Evolutionary conservation across 2,113 vertebrate genomes (phyloP).

Genomic region (Corythoichthys haematopterus): DNA sequence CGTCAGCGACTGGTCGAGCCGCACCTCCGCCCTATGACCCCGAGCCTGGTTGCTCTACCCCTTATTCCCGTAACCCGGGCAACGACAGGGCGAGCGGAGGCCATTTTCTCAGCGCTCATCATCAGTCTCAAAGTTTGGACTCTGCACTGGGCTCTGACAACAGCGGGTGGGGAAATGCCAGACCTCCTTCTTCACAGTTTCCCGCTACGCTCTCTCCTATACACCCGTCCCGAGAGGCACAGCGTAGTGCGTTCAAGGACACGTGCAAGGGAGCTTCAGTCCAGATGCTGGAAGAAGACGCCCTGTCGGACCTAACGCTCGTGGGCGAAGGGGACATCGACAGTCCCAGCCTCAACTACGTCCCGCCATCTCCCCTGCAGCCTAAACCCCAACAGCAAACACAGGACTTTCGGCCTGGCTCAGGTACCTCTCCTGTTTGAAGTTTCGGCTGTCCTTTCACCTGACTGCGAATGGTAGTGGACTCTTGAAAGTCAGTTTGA

Average conservation of each 20-base stretch:
- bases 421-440: constrained; percentile 87
- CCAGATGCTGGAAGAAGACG: constrained; percentile 84
- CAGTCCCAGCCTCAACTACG: constrained; percentile 85
- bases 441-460: constrained; percentile 30
- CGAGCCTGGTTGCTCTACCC: constrained; percentile 69
- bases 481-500: constrained; percentile 26
- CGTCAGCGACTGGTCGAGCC: constrained; percentile 34
- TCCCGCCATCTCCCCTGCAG: constrained; percentile 74
- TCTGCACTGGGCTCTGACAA: constrained; percentile 59
- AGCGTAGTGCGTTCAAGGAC: constrained; percentile 42
- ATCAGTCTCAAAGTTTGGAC: constrained; percentile 73
- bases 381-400: constrained; percentile 71
- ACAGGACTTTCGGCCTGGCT: constrained; percentile 74
- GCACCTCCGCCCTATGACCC: constrained; percentile 26
- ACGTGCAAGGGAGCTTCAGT: constrained; percentile 61
- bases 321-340: constrained; percentile 88
- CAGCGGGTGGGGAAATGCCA: constrained; percentile 55
- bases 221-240: constrained; percentile 31
- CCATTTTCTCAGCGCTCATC: constrained; percentile 58
- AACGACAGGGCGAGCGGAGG: constrained; percentile 38
- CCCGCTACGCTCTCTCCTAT: constrained; percentile 71
- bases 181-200: constrained; percentile 63
- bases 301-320: constrained; percentile 84
- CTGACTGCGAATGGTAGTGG: constrained; percentile 20
- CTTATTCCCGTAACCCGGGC: constrained; percentile 56